Evolutionary conservation across 2,113 vertebrate species (phyloP).

Genomic region (Scalopus aquaticus): DNA sequence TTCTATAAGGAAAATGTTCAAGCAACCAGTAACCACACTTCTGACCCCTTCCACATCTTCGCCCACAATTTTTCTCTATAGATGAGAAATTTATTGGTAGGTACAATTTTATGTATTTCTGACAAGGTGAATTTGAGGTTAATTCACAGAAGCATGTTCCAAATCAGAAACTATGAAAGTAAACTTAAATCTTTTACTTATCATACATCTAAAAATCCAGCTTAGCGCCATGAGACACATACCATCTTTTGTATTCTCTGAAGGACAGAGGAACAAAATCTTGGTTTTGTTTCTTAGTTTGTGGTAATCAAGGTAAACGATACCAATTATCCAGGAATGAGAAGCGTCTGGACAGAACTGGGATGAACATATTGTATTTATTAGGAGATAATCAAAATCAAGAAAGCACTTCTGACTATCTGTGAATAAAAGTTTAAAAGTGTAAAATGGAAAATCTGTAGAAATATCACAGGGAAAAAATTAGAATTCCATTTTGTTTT

Average conservation of each 20-base stretch:
- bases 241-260: not conserved
- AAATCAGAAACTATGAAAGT: constrained; percentile 29
- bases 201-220: not conserved
- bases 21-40: not conserved
- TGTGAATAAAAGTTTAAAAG: not conserved
- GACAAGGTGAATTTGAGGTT: not conserved
- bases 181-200: not conserved
- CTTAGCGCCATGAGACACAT: not conserved
- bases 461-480: not conserved
- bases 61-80: not conserved
- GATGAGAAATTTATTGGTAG: not conserved
- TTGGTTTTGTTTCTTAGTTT: not conserved
- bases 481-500: not conserved
- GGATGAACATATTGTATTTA: not conserved
- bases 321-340: not conserved
- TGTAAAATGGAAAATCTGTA: not conserved
- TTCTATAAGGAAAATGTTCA: not conserved
- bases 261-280: not conserved
- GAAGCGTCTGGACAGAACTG: not conserved
- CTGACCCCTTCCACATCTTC: not conserved
- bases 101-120: not conserved
- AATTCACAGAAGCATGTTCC: not conserved
- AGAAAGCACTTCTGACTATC: constrained; percentile 3
- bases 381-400: constrained; percentile 7
- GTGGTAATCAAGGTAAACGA: not conserved